Evolutionary conservation across 1,140 invertebrate species (phyloP).

Genomic region (Achroia grisella): DNA sequence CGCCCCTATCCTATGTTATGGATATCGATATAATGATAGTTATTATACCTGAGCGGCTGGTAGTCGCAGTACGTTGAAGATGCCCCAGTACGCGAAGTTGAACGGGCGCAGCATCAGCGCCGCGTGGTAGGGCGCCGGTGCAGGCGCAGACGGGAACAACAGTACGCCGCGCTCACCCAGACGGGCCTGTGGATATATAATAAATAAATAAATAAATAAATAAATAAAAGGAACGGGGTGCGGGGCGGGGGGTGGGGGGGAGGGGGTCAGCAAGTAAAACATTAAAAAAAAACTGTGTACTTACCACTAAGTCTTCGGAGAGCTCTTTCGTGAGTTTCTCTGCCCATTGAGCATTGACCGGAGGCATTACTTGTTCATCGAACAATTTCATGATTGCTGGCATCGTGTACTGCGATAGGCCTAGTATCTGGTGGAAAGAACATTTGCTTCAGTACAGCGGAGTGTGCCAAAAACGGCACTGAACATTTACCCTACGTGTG

Average conservation of each 20-base stretch:
- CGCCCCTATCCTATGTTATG: no score
- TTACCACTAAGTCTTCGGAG: slow-evolving; percentile 76
- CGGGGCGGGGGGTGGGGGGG: no score
- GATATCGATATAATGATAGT: no score
- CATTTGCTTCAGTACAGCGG: no score
- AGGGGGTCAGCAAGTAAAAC: no score
- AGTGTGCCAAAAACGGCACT: no score
- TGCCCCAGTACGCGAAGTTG: slow-evolving; percentile 91
- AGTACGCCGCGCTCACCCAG: slow-evolving; percentile 88
- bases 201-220: no score
- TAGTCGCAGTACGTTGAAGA: slow-evolving; percentile 91
- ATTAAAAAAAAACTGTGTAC: no score
- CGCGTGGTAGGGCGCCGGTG: slow-evolving; percentile 89
- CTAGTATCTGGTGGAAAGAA: slow-evolving; percentile 44
- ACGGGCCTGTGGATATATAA: slow-evolving; percentile 74
- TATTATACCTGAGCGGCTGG: slow-evolving; percentile 89
- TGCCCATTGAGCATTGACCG: slow-evolving; percentile 78
- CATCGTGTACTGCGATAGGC: slow-evolving; percentile 77
- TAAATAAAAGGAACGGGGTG: no score
- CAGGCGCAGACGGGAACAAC: slow-evolving; percentile 88
- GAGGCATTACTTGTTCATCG: slow-evolving; percentile 77
- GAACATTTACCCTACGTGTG: no score
- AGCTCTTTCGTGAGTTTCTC: slow-evolving; percentile 74
- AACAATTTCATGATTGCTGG: slow-evolving; percentile 80
- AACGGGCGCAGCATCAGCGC: slow-evolving; percentile 85